Evolutionary conservation across 2,113 vertebrate species (phyloP), one percentile per base, ranked within the genome.

Genomic region (Rhinogobius similis): DNA sequence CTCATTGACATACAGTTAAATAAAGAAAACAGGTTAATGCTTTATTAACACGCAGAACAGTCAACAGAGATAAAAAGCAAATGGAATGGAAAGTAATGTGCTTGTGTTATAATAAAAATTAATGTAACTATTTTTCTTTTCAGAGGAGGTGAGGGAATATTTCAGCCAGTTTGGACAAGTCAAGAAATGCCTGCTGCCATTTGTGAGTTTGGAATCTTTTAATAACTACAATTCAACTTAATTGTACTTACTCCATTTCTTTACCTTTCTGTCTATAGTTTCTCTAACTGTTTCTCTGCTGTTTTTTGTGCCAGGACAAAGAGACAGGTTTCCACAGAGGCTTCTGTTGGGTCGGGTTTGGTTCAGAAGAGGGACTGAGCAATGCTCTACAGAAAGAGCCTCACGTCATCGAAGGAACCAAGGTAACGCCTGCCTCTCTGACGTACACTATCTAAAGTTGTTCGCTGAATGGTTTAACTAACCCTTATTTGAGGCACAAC

Each of bases 301-400:
- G 14, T 52, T 52, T 21, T 14, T 50, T 59, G 1, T 65, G 9
- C 61, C 82, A 99, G 97, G 86, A 97, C 81, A 94, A 73, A 91
- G 87, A 93, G 1, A 97, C 95, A 0, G 97, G 97, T 24, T 99
- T 99, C 89, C 96, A 98, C 74, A 91, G 0, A 89, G 95, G 97
- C 4, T 92, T 91, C 7, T 92, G 93, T 76, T 97, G 95, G 95
- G 16, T 99, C 62, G 83, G 91, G 0, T 98, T 95, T 86, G 70
- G 86, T 0, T 67, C 88, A 62, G 89, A 93, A 69, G 86, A 95
- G 67, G 93, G 92, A 2, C 79, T 94, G 67, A 90, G 89, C 78
- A 97, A 94, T 18, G 92, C 82, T 1, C 79, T 99, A 20, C 93
- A 96, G 77, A 95, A 96, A 75, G 93, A 97, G 5, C 76, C 84